Evolutionary conservation across 2,888 invertebrate species (phyloP).

Genomic region (Brenthis ino): DNA sequence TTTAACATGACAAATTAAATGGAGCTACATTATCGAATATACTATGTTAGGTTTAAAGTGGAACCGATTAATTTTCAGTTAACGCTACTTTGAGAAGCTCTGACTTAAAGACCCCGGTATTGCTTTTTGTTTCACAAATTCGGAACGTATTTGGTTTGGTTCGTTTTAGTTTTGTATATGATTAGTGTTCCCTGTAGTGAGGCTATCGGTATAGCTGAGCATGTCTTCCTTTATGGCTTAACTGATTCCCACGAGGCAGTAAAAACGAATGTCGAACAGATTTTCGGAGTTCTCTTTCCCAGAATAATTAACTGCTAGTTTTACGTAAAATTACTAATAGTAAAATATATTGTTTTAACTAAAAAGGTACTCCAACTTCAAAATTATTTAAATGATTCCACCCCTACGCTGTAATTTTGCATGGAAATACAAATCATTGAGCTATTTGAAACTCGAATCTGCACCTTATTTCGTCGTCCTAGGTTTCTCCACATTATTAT

Average conservation of each 20-base stretch:
- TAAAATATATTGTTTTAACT: too few species aligned
- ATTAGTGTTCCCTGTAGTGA: conserved; percentile 16
- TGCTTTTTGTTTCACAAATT: conserved; percentile 43
- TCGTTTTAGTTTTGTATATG: conserved; percentile 26
- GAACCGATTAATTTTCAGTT: not conserved
- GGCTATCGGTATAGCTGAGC: conserved; percentile 9
- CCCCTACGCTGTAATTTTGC: too few species aligned
- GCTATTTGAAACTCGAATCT: too few species aligned
- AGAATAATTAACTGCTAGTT: not conserved
- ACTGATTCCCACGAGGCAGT: conserved; percentile 14
- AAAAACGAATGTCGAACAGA: not conserved
- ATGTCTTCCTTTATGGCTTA: conserved; percentile 24
- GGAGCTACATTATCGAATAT: too few species aligned
- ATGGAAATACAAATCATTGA: too few species aligned
- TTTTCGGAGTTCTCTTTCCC: not conserved
- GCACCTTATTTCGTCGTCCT: too few species aligned
- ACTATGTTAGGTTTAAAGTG: too few species aligned
- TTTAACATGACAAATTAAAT: too few species aligned
- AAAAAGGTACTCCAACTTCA: too few species aligned
- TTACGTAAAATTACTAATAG: not conserved
- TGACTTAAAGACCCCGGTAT: conserved; percentile 39
- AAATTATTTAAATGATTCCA: too few species aligned
- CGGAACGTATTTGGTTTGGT: conserved; percentile 36
- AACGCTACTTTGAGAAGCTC: conserved; percentile 4
- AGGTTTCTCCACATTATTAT: too few species aligned